phyloP scores from a whole-genome alignment of 1,140 invertebrate genomes.

The Brachionus plicatilis region DNA sequence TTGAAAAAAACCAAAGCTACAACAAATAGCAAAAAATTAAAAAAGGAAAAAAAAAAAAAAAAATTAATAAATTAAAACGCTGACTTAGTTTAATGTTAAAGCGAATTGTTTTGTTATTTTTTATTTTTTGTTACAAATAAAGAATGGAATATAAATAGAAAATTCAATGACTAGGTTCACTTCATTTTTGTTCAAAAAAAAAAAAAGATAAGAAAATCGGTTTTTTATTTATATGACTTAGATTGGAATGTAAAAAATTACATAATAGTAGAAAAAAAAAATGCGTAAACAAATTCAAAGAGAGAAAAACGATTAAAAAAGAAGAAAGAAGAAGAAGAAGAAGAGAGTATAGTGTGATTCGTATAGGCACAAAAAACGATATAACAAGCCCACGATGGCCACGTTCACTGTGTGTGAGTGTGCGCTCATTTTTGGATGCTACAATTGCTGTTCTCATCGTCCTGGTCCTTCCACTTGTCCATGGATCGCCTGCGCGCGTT shows the following conservation, averaged over 20 bases:
- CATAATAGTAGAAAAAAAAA: neutral
- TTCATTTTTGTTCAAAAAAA: neutral
- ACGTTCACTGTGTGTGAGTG: neutral
- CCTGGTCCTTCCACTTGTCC: slow-evolving; percentile 69
- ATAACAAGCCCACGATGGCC: neutral
- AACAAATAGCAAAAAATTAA: neutral
- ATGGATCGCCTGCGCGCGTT: slow-evolving; percentile 91
- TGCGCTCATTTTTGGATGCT: neutral
- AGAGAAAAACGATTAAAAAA: no score
- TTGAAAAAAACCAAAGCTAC: neutral
- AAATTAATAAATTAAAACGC: neutral
- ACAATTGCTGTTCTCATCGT: slow-evolving; percentile 37
- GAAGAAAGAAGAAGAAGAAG: no score
- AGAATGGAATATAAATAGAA: neutral
- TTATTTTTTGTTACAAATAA: neutral
- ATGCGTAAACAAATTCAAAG: neutral
- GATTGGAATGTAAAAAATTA: neutral
- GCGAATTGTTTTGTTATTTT: neutral
- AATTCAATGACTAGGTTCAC: neutral
- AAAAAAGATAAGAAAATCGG: neutral
- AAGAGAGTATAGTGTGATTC: neutral
- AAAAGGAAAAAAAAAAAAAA: neutral
- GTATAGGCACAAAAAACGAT: neutral
- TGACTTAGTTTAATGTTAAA: neutral
- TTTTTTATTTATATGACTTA: neutral